Conservation (phyloP, 2,888 invertebrate species). For the Pycnomerus fuliginosus region DNA sequence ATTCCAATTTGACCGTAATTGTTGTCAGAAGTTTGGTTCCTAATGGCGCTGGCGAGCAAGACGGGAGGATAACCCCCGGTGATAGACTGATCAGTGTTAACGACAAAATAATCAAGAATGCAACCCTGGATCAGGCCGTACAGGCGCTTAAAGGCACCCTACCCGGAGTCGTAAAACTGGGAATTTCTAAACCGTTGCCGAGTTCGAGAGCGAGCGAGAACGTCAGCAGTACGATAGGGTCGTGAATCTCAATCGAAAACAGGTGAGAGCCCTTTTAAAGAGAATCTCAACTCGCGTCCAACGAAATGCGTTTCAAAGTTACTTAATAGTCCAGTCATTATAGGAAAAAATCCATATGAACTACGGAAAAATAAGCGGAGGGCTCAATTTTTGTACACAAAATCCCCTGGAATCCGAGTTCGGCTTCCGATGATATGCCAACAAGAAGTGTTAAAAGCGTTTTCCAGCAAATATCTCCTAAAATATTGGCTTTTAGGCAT, state of each 20-base stretch:
- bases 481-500: too few relatives aligned
- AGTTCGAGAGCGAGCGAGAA: conserved; percentile 38
- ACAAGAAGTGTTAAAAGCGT: too few relatives aligned
- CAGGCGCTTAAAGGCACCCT: conserved; percentile 93
- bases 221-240: conserved; percentile 25
- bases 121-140: conserved; percentile 92
- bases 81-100: conserved; percentile 87
- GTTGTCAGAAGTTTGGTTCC: conserved; percentile 97
- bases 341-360: too few relatives aligned
- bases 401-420: too few relatives aligned
- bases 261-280: neutral
- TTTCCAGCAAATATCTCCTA: too few relatives aligned
- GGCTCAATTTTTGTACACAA: too few relatives aligned
- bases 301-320: neutral
- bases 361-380: too few relatives aligned
- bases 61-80: conserved; percentile 93
- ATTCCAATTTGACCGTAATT: conserved; percentile 93
- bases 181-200: conserved; percentile 84
- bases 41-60: conserved; percentile 95
- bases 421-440: too few relatives aligned
- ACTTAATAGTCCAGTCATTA: neutral
- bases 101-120: conserved; percentile 85
- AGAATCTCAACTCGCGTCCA: neutral
- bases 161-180: conserved; percentile 84
- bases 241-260: conserved; percentile 15